These are phyloP conservation scores for Enhydra lutris DNA, from an alignment of 2,113 vertebrate genomes.

Conservation along the genomic window DNA sequence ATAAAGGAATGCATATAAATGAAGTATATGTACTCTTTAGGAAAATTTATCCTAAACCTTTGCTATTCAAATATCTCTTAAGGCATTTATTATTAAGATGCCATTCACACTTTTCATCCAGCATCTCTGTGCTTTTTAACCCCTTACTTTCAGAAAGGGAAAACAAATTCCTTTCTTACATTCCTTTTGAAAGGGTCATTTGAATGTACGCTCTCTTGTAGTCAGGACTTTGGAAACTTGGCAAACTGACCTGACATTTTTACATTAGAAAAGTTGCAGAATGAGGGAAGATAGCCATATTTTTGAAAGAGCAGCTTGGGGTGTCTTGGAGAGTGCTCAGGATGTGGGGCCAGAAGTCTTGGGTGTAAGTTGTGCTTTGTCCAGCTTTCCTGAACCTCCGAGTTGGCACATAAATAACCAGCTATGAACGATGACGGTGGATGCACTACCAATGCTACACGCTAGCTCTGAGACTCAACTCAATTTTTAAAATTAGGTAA, in stretches of 20 bases:
- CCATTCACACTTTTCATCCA: not conserved
- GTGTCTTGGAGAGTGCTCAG: not conserved
- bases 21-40: not conserved
- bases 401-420: not conserved
- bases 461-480: not conserved
- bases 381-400: not conserved
- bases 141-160: not conserved
- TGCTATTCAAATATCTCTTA: not conserved
- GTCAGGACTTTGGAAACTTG: not conserved
- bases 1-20: not conserved
- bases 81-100: not conserved
- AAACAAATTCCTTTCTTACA: not conserved
- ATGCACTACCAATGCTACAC: not conserved
- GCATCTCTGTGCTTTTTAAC: not conserved
- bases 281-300: not conserved
- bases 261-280: not conserved
- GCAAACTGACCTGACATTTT: not conserved
- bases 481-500: not conserved
- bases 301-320: not conserved
- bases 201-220: not conserved
- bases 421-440: accelerated
- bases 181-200: not conserved
- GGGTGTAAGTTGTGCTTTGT: not conserved
- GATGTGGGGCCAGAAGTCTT: not conserved
- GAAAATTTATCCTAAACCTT: not conserved